These are phyloP conservation scores for Montipora capricornis DNA, from an alignment of 64 coral and sea anemone genomes.

Conservation along the genomic window DNA sequence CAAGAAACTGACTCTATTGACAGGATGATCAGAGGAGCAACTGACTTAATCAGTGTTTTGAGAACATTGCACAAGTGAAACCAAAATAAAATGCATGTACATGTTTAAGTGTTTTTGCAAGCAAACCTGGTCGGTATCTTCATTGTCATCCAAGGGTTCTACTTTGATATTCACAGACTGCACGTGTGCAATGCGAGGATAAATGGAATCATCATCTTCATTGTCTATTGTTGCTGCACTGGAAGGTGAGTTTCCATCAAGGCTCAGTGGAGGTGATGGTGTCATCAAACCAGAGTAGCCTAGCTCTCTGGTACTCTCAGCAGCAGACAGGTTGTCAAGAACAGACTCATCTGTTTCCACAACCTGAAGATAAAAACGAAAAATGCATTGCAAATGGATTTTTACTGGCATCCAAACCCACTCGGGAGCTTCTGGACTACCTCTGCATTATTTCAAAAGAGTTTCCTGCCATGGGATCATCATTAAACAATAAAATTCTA, in stretches of 20 bases:
- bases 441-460: not conserved
- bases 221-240: constrained; percentile 52
- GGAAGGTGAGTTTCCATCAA: constrained; percentile 57
- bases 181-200: constrained; percentile 90
- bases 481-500: too few species aligned
- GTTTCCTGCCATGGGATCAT: too few species aligned
- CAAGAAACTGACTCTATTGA: too few species aligned
- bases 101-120: not conserved
- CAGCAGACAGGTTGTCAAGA: constrained; percentile 47
- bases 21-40: not conserved
- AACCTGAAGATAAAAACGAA: constrained; percentile 45
- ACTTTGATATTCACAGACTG: constrained; percentile 88
- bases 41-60: not conserved
- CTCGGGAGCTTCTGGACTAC: not conserved
- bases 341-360: constrained; percentile 78
- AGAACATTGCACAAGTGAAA: not conserved
- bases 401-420: not conserved
- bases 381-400: not conserved
- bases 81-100: too few species aligned
- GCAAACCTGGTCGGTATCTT: constrained; percentile 75
- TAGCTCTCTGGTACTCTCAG: constrained; percentile 20
- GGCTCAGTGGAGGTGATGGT: constrained; percentile 80
- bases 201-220: constrained; percentile 76
- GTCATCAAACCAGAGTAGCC: constrained; percentile 54
- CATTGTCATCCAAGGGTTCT: constrained; percentile 86